Evolutionary conservation across 2,888 invertebrate species (phyloP).

Genomic region (Dryobota labecula): DNA sequence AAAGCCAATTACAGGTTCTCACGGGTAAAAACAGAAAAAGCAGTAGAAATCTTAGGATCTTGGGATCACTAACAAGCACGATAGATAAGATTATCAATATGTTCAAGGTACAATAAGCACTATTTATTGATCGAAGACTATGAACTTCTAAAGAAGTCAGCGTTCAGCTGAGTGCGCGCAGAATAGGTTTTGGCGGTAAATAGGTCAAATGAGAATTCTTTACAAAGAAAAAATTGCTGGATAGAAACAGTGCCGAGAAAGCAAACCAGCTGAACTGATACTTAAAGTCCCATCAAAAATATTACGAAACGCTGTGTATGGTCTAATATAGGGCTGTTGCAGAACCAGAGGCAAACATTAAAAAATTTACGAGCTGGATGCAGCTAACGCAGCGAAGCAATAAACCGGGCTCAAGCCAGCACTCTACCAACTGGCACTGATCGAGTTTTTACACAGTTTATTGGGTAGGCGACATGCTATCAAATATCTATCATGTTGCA

Average conservation of each 20-base stretch:
- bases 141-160: too few species aligned
- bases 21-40: too few species aligned
- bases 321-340: constrained; percentile 61
- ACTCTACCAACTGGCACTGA: constrained; percentile 43
- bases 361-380: constrained; percentile 74
- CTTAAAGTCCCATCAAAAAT: constrained; percentile 49
- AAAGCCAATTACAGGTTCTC: too few species aligned
- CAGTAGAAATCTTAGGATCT: too few species aligned
- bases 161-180: too few species aligned
- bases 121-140: too few species aligned
- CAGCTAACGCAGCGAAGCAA: constrained; percentile 60
- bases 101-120: too few species aligned
- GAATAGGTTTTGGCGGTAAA: too few species aligned
- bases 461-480: constrained; percentile 43
- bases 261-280: constrained; percentile 10
- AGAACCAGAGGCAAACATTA: constrained; percentile 70
- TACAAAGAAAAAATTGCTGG: too few species aligned
- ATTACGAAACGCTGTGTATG: constrained; percentile 38
- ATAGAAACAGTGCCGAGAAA: constrained; percentile 13
- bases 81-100: too few species aligned
- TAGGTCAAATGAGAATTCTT: too few species aligned
- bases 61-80: too few species aligned
- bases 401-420: constrained; percentile 51
- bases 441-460: constrained; percentile 56
- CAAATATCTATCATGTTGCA: constrained; percentile 49